These are phyloP conservation scores for Hydropsyche tenuis DNA, from an alignment of 1,140 invertebrate genomes.

Conservation along the genomic window DNA sequence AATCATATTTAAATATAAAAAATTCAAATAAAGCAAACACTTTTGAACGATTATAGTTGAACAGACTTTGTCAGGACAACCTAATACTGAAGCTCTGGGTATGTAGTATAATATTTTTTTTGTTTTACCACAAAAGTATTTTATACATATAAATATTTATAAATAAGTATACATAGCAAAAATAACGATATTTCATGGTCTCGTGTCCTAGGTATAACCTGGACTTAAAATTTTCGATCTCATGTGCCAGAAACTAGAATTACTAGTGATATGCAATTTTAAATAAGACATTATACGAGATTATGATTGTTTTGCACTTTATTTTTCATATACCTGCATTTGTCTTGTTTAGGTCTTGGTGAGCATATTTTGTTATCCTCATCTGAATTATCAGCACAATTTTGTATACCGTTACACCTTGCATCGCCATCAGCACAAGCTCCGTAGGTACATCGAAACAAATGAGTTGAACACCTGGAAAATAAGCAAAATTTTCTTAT, in stretches of 20 bases:
- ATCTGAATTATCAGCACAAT: conserved; percentile 76
- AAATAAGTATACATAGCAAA: no score
- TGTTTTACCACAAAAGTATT: no score
- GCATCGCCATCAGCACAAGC: conserved; percentile 62
- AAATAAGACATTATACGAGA: neutral
- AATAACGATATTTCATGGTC: no score
- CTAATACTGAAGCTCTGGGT: no score
- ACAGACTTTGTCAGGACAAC: no score
- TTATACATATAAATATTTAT: no score
- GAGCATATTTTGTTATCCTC: conserved; percentile 56
- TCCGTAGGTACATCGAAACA: conserved; percentile 66
- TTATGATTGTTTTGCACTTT: neutral
- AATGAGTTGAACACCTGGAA: conserved; percentile 45
- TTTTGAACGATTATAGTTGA: no score
- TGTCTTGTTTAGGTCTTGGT: neutral
- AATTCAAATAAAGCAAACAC: no score
- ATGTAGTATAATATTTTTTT: no score
- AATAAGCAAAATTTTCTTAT: neutral
- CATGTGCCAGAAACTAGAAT: neutral
- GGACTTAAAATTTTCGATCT: neutral
- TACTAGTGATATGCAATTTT: neutral
- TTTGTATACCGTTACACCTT: conserved; percentile 64
- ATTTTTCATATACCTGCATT: neutral
- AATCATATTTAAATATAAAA: no score
- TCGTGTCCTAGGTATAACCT: no score